Base-by-base conservation (phyloP, 2,888 invertebrate genomes). In the Leptothorax acervorum region DNA sequence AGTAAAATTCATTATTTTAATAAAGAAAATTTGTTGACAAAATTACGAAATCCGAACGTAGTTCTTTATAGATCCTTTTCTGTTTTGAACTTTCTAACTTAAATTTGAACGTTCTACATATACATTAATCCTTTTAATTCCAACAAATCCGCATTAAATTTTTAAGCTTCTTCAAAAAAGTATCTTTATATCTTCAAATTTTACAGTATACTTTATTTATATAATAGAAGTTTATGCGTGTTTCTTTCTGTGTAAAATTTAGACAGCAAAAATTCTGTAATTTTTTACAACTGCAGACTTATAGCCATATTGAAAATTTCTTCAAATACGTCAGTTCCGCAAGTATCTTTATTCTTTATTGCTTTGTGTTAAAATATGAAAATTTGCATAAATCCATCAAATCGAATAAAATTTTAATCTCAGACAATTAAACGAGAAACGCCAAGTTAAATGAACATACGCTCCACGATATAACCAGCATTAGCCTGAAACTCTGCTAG, bases 1-100 rank as follows among this genome's bases (percentile, higher is more conserved):
- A 55, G 23, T 9, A 18, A 76, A 18, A 78, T 78, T 55, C 31
- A 78, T 78, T 78, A 55, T 55, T 68, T 68, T 42, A 28, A 15
- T 35, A 35, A 68, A 68, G 42, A 2, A 42, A 65, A 78, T 66
- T 76, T 63, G 12, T 53, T 62, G 53, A 2, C 39, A 28, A 75
- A 75, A 62, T 62, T 15, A 18, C 15, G 15, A 53, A 45, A 48
- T 8, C 18, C 15, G 8, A 45, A 57, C 12, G 11, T 5, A 23
- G 3, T 28, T 28, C 42, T 74, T 74, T 74, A 45, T n/a, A 74
- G 60, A 74, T 42, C 9, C 28, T 18, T 53, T n/a, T 35, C n/a
- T 48, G 12, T 73, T 28, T 42, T 28, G 18, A 57, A 45, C 2
- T 31, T 48, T 31, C 28, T 6, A 65, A 42, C 15, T 45, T 23